Evolutionary conservation across 2,888 invertebrate genomes (phyloP), one percentile per base, ranked within the genome.

Genomic region (Ypsolopha scabrella): DNA sequence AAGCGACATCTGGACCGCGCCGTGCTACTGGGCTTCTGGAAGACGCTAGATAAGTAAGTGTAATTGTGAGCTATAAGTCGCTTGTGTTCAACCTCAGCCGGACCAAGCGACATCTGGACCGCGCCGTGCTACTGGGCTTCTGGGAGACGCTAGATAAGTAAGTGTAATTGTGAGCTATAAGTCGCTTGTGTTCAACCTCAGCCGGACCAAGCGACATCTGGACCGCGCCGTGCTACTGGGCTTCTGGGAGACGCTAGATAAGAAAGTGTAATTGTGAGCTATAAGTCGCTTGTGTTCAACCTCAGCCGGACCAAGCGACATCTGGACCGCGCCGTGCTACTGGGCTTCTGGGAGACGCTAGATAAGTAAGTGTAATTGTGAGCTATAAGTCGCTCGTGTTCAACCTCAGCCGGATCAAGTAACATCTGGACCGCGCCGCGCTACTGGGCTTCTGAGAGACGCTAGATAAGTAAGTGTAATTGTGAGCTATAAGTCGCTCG

Each of bases 301-400:
- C 88, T 99, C 46, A 97, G 97, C 54, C 90, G 96, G 68, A 94
- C 94, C 50, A 97, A 97, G 80, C 89, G 99, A 51, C 99, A 99
- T 90, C 91, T 99, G 67, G 99, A 99, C 86, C 90, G 98, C 66
- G 99, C 99, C 45, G 94, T 94, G 36, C 88, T 99, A 51, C 95
- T 98, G 89, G 92, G 93, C 60, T 98, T 99, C 83, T 99, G 99
- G 99, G n/a, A n/a, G n/a, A n/a, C n/a, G n/a, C n/a, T n/a, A n/a
- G n/a, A n/a, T n/a, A n/a, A n/a, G n/a, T n/a, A n/a, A n/a, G n/a
- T n/a, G n/a, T n/a, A n/a, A n/a, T n/a, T n/a, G n/a, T n/a, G n/a
- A n/a, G n/a, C n/a, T n/a, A n/a, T n/a, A n/a, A n/a, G n/a, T n/a
- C n/a, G n/a, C n/a, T n/a, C n/a, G n/a, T n/a, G 33, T 91, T 99